phyloP scores from a whole-genome alignment of 1,140 invertebrate genomes.

The Drosophila teissieri region DNA sequence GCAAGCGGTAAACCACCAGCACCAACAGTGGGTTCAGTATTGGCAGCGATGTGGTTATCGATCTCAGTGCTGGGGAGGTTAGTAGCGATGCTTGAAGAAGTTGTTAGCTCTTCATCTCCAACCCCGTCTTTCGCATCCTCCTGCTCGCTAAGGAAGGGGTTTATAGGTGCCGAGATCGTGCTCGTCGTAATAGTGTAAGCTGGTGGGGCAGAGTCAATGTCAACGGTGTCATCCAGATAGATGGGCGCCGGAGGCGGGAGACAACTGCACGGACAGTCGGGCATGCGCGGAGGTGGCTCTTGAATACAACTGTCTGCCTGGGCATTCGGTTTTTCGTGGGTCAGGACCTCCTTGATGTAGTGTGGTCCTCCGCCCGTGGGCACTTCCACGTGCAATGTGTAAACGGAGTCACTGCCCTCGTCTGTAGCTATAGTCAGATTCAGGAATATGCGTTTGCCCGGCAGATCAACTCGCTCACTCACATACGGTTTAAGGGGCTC shows the following conservation, averaged over 20 bases:
- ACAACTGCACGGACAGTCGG: constrained; percentile 80
- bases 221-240: constrained; percentile 34
- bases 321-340: constrained; percentile 49
- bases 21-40: constrained; percentile 31
- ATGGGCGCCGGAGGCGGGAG: constrained; percentile 25
- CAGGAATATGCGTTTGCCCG: constrained; percentile 72
- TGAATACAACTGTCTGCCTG: constrained; percentile 61
- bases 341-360: constrained; percentile 69
- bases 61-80: constrained; percentile 29
- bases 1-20: constrained; percentile 59
- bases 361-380: constrained; percentile 66
- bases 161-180: constrained; percentile 30
- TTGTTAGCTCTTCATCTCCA: constrained; percentile 14
- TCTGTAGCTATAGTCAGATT: constrained; percentile 83
- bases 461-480: constrained; percentile 65
- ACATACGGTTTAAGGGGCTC: constrained; percentile 66
- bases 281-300: constrained; percentile 81
- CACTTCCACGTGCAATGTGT: constrained; percentile 80
- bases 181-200: constrained; percentile 18
- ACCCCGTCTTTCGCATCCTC: constrained; percentile 5
- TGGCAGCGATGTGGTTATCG: constrained; percentile 51
- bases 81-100: constrained; percentile 26
- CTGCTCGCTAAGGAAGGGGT: constrained; percentile 13
- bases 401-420: constrained; percentile 75
- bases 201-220: constrained; percentile 38